Evolutionary conservation across 2,113 vertebrate species (phyloP).

Genomic region (Ifrita kowaldi): DNA sequence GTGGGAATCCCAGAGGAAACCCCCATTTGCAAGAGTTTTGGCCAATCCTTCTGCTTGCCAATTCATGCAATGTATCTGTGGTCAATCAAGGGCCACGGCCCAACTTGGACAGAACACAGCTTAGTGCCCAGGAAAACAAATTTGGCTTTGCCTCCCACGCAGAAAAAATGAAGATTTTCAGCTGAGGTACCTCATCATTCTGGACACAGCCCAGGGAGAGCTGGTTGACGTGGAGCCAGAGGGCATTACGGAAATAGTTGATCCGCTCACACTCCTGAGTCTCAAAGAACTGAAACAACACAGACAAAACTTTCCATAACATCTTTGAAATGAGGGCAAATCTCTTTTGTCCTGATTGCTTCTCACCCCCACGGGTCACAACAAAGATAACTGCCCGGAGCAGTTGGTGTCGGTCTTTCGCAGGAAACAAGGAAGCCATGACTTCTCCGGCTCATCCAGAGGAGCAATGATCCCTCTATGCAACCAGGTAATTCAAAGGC

Average conservation of each 20-base stretch:
- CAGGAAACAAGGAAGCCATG: accelerated
- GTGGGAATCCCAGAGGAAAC: background rate
- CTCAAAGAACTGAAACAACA: conserved; percentile 80
- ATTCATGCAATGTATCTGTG: background rate
- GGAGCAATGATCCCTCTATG: background rate
- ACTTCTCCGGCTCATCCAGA: accelerated
- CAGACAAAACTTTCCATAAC: background rate
- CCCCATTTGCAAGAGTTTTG: background rate
- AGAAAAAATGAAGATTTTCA: background rate
- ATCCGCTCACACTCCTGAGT: conserved; percentile 87
- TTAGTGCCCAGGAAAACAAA: background rate
- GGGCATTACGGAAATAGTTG: conserved; percentile 80
- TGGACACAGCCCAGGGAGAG: conserved; percentile 90
- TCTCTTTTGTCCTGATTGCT: background rate
- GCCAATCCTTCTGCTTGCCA: background rate
- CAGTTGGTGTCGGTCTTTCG: background rate
- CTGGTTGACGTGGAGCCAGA: conserved; percentile 93
- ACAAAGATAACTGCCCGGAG: background rate
- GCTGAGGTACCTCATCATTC: conserved; percentile 81
- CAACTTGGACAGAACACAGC: accelerated
- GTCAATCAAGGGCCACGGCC: background rate
- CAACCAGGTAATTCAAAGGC: background rate
- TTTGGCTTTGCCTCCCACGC: background rate
- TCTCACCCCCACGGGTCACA: background rate
- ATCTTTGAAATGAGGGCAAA: background rate